Conservation (phyloP, 2,888 invertebrate genomes). For the Rugalucina vietnamica region DNA sequence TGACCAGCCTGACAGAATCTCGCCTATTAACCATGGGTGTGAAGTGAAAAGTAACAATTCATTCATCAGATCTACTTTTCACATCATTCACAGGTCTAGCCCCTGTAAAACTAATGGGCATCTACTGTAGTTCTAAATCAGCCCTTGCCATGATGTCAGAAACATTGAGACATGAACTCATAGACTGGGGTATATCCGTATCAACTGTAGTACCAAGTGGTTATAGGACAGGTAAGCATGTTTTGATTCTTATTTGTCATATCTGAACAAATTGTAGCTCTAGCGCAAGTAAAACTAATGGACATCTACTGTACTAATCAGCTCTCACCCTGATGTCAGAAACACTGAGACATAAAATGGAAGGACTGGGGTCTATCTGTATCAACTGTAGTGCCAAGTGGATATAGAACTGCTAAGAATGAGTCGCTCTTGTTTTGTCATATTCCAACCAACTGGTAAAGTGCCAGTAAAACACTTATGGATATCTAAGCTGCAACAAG, state of each 20-base stretch:
- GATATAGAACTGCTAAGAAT: constrained; percentile 79
- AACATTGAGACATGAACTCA: constrained; percentile 73
- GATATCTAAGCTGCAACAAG: too few species aligned
- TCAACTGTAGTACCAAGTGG: constrained; percentile 79
- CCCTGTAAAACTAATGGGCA: constrained; percentile 72
- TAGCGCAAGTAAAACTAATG: constrained; percentile 74
- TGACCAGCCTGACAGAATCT: too few species aligned
- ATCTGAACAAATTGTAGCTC: too few species aligned
- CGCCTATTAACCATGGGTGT: not conserved
- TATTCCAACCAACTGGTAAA: too few species aligned
- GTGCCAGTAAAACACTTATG: too few species aligned
- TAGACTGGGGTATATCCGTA: constrained; percentile 75
- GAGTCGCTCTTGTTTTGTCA: too few species aligned
- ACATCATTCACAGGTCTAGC: constrained; percentile 68
- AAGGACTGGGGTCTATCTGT: constrained; percentile 75
- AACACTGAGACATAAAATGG: constrained; percentile 73
- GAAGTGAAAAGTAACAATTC: not conserved
- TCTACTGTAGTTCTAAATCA: constrained; percentile 78
- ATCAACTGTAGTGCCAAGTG: constrained; percentile 78
- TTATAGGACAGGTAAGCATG: constrained; percentile 76
- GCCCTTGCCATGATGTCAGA: constrained; percentile 76
- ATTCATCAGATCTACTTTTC: not conserved
- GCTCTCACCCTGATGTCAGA: constrained; percentile 75
- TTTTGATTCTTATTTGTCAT: too few species aligned
- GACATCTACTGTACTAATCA: constrained; percentile 76